Base-by-base conservation (phyloP, 2,113 vertebrate genomes). In the Thunnus maccoyii region DNA sequence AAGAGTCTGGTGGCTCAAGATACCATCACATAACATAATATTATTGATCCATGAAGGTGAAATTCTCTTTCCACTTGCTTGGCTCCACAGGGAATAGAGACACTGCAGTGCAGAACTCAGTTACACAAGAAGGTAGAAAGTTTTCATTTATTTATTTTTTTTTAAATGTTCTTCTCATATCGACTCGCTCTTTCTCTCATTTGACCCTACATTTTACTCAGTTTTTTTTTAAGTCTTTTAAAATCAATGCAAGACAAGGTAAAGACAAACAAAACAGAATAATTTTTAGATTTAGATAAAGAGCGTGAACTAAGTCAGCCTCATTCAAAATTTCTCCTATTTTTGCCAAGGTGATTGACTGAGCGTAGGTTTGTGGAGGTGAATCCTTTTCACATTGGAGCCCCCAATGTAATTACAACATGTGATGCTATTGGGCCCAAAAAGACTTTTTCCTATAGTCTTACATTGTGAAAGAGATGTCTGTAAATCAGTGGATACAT, bases 11-110 rank as follows among this genome's bases (percentile, higher is more conserved):
- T 73, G 57, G 72, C 22, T 84, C 25, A 52, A 80, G 61, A 67
- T 55, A 57, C 41, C 50, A 10, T 67, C 63, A 57, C 32, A 44
- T 51, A 44, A 64, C 55, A 41, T 41, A 65, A 70, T 48, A 47
- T 22, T 74, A 67, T 65, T 63, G 54, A 81, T 60, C 25, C 30
- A 25, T 27, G 44, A 63, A 68, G 72, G 60, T 66, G 11, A 75
- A 78, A 67, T 54, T 71, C 22, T 78, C 17, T 69, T 65, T 76
- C 41, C 62, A 13, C 48, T 73, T 4, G 25, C 6, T 62, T 11
- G 58, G 18, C 27, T 54, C 32, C 46, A 27, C 11, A 48, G 47
- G 41, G 57, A 47, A 18, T 12, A 8, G 36, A 83, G 51, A 25
- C 46, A 54, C 65, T 44, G 78, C 64, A 74, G 56, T 51, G 75